phyloP scores from a whole-genome alignment of 2,113 vertebrate species.

The Oreochromis niloticus region DNA sequence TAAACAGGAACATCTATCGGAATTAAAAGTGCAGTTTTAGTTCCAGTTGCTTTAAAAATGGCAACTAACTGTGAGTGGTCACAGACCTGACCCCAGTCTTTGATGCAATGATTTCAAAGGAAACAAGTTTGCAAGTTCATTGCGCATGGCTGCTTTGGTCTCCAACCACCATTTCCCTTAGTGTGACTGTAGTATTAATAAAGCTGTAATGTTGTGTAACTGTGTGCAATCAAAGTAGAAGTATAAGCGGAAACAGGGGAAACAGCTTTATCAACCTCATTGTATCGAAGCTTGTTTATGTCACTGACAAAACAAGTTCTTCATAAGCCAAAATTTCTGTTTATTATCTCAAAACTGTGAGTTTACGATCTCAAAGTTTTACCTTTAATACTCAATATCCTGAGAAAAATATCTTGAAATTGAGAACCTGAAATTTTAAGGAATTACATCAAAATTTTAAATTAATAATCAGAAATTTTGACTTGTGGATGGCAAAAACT shows the following conservation, averaged over 20 bases:
- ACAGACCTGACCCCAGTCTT: not conserved
- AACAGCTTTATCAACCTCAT: not conserved
- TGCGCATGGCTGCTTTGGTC: not conserved
- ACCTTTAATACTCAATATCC: not conserved
- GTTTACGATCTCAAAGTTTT: fast-evolving
- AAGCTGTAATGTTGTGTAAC: not conserved
- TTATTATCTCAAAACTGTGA: not conserved
- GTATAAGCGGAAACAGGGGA: not conserved
- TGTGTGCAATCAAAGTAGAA: not conserved
- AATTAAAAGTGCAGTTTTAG: too few species aligned
- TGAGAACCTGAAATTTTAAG: fast-evolving
- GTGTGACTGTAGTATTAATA: not conserved
- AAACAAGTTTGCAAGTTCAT: not conserved
- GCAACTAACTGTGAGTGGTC: not conserved
- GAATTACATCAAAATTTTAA: not conserved
- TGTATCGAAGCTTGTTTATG: not conserved
- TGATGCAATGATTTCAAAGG: not conserved
- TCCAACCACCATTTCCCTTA: not conserved
- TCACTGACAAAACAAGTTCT: not conserved
- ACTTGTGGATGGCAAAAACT: not conserved
- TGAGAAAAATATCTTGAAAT: not conserved
- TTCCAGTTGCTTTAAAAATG: not conserved
- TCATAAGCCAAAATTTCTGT: not conserved
- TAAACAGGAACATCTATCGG: too few species aligned
- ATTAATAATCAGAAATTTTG: not conserved